These are phyloP conservation scores for Lomographa bimaculata DNA, from an alignment of 2,888 invertebrate genomes.

Conservation along the genomic window DNA sequence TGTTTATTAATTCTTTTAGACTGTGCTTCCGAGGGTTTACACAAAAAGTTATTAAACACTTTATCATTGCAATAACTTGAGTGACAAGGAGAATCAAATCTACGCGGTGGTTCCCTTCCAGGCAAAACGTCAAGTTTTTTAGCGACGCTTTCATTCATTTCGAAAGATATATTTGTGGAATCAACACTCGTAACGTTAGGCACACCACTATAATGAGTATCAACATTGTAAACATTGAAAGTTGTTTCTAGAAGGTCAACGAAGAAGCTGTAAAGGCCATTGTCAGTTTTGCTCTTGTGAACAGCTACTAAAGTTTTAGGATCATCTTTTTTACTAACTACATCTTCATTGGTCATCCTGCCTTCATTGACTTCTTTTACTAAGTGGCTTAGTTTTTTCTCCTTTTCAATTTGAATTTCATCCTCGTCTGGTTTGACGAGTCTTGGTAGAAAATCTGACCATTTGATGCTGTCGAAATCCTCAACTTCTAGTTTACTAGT, in stretches of 20 bases:
- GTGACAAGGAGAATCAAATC: no score
- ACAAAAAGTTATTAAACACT: no score
- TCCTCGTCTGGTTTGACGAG: conserved; percentile 21
- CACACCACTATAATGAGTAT: conserved; percentile 26
- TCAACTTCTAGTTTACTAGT: conserved; percentile 30
- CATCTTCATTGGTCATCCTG: conserved; percentile 27
- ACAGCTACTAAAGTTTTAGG: conserved; percentile 39
- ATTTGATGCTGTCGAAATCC: conserved; percentile 21
- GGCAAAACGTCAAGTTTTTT: conserved; percentile 35
- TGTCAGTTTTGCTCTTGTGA: conserved; percentile 36
- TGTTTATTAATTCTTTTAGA: background rate
- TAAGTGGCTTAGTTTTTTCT: conserved; percentile 18
- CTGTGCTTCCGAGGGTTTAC: background rate
- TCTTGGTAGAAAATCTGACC: conserved; percentile 25
- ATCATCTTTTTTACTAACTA: conserved; percentile 33
- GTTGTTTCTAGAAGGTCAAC: conserved; percentile 60
- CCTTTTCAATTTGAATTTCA: conserved; percentile 5
- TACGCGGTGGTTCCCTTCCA: conserved; percentile 3
- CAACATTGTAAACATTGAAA: conserved; percentile 49
- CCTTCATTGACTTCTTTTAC: conserved; percentile 29
- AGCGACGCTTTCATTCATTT: conserved; percentile 50
- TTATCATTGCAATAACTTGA: no score
- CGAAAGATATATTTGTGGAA: conserved; percentile 41
- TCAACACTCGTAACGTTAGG: conserved; percentile 10
- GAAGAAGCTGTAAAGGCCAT: conserved; percentile 58